phyloP scores from a whole-genome alignment of 1,140 invertebrate species.

The Tigriopus japonicus region DNA sequence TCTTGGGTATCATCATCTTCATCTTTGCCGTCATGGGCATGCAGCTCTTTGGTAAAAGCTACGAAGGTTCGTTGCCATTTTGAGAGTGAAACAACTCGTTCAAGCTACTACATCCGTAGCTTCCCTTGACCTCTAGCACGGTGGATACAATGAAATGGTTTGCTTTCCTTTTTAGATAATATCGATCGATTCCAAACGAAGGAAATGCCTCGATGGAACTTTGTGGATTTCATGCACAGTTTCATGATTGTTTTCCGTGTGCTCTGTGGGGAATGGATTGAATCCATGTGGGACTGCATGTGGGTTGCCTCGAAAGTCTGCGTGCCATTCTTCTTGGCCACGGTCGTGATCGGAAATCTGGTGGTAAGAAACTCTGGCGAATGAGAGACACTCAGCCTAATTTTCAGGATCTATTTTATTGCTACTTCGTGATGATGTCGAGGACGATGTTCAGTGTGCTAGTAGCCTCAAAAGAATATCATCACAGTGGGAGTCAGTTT shows the following conservation, averaged over 20 bases:
- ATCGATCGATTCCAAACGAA: constrained; percentile 17
- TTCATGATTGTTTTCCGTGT: constrained; percentile 98
- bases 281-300: constrained; percentile 97
- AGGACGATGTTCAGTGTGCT: no score
- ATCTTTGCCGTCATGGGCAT: constrained; percentile 97
- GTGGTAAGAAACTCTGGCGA: constrained; percentile 31
- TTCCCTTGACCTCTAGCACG: no score
- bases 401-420: no score
- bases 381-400: no score
- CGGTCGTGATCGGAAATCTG: constrained; percentile 92
- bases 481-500: no score
- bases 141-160: not conserved
- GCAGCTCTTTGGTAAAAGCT: constrained; percentile 88
- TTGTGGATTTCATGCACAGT: constrained; percentile 82
- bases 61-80: constrained; percentile 41
- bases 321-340: constrained; percentile 90
- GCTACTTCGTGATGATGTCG: no score
- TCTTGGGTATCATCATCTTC: constrained; percentile 94
- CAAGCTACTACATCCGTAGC: no score
- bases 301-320: constrained; percentile 72
- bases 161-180: constrained; percentile 11
- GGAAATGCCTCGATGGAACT: constrained; percentile 73
- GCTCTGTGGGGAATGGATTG: constrained; percentile 95
- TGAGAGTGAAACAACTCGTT: no score
- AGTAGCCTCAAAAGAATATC: no score